A percentile compares a stretch with the other conserved stretches of the same genome.
These are phyloP conservation scores for Caradrina clavipalpis DNA, from an alignment of 2,888 invertebrate species.

Conservation along the genomic window DNA sequence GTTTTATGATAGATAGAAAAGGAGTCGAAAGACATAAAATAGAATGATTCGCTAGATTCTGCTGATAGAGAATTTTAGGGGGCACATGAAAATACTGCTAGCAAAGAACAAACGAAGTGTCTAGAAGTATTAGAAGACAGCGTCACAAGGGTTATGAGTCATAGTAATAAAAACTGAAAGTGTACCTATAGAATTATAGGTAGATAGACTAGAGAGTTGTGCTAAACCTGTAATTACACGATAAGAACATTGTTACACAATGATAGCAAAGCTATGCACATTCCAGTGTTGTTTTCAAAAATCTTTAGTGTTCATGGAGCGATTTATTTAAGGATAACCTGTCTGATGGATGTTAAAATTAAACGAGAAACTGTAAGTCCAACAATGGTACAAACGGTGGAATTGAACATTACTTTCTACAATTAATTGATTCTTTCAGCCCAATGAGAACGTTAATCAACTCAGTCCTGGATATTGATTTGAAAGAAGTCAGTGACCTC, in stretches of 20 bases:
- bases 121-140: constrained; percentile 44
- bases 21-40: constrained; percentile 57
- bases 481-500: constrained; percentile 64
- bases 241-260: constrained; percentile 17
- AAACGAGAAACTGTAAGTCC: not conserved
- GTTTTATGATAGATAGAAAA: constrained; percentile 59
- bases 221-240: constrained; percentile 19
- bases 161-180: constrained; percentile 35
- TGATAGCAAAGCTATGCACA: not conserved
- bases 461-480: constrained; percentile 3
- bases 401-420: not conserved
- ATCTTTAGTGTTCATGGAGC: not conserved
- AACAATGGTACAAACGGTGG: not conserved
- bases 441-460: constrained; percentile 16
- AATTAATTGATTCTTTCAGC: constrained; percentile 1
- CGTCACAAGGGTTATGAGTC: constrained; percentile 43
- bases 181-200: constrained; percentile 11
- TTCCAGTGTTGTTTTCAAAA: not conserved
- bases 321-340: not conserved
- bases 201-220: constrained; percentile 5
- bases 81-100: constrained; percentile 57
- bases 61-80: constrained; percentile 55
- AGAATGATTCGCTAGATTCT: constrained; percentile 52
- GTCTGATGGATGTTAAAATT: not conserved
- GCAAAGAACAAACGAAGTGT: constrained; percentile 48